A percentile compares a stretch with the other conserved stretches of the same genome.
These are phyloP conservation scores for Platycheirus albimanus DNA, from an alignment of 2,888 invertebrate species.

Conservation along the genomic window DNA sequence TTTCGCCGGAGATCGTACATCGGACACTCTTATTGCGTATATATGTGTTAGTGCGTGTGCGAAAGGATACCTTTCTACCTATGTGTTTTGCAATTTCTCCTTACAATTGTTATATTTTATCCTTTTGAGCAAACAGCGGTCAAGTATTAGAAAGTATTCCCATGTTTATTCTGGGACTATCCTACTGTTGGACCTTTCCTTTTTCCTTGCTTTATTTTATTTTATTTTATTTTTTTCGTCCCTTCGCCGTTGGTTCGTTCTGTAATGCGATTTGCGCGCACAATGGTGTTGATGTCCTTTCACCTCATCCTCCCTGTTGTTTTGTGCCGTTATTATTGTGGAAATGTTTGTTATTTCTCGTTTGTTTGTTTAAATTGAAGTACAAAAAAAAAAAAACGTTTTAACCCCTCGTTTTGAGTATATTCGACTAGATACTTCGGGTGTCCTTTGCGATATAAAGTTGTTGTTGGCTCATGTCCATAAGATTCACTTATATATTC, in stretches of 20 bases:
- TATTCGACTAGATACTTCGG: background rate
- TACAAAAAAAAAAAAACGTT: slow-evolving; percentile 1
- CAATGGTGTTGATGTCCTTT: slow-evolving; percentile 51
- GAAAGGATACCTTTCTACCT: slow-evolving; percentile 26
- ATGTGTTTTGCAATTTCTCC: slow-evolving; percentile 59
- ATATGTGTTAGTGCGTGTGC: slow-evolving; percentile 33
- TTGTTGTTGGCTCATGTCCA: background rate
- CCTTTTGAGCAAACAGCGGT: slow-evolving; percentile 50
- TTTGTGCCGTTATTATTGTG: slow-evolving; percentile 46
- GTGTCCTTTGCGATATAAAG: slow-evolving; percentile 16
- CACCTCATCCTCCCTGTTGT: slow-evolving; percentile 32
- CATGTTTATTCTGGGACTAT: slow-evolving; percentile 65
- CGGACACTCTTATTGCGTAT: background rate
- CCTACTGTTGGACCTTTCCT: slow-evolving; percentile 40
- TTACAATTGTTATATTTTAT: slow-evolving; percentile 41
- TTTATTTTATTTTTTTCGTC: slow-evolving; percentile 17
- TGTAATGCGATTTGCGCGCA: slow-evolving; percentile 67
- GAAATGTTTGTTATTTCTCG: slow-evolving; percentile 57
- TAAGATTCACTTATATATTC: background rate
- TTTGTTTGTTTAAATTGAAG: slow-evolving; percentile 48
- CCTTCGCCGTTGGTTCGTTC: slow-evolving; percentile 11
- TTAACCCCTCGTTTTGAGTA: slow-evolving; percentile 43
- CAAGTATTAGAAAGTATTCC: slow-evolving; percentile 64
- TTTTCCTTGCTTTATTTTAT: too few relatives aligned
- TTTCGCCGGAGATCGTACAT: slow-evolving; percentile 9